Conservation (phyloP, 2,113 vertebrate species). For the Plotosus lineatus region DNA sequence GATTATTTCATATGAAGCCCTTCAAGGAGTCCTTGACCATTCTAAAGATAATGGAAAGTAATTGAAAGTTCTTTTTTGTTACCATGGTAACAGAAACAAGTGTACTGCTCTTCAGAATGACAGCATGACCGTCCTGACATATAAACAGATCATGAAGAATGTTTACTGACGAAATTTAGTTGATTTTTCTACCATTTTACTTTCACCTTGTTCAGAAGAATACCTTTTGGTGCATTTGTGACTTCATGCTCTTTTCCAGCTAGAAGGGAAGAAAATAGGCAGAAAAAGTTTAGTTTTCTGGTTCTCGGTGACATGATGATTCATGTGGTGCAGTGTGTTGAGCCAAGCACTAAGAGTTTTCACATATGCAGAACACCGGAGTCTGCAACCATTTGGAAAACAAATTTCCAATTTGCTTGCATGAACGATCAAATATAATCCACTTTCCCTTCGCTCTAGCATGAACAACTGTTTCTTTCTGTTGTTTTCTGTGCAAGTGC, state of each 20-base stretch:
- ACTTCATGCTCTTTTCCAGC: neutral
- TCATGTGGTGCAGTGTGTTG: conserved; percentile 1
- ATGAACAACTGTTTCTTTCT: neutral
- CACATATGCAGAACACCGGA: neutral
- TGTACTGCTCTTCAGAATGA: conserved; percentile 22
- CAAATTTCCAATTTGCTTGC: neutral
- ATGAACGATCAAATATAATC: conserved; percentile 10
- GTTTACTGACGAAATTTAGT: neutral
- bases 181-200: neutral
- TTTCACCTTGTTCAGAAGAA: neutral
- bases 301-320: conserved; percentile 3
- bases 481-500: neutral
- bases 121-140: conserved; percentile 1
- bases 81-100: conserved; percentile 3
- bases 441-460: neutral
- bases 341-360: conserved; percentile 22
- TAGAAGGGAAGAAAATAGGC: neutral
- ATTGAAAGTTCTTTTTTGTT: conserved; percentile 12
- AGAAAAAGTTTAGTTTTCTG: neutral
- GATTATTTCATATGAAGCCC: neutral
- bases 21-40: neutral
- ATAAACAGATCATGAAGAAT: neutral
- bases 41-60: conserved; percentile 35
- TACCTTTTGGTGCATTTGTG: neutral
- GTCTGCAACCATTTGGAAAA: neutral